These are phyloP conservation scores for Cephonodes hylas DNA, from an alignment of 2,888 invertebrate species.

Conservation along the genomic window DNA sequence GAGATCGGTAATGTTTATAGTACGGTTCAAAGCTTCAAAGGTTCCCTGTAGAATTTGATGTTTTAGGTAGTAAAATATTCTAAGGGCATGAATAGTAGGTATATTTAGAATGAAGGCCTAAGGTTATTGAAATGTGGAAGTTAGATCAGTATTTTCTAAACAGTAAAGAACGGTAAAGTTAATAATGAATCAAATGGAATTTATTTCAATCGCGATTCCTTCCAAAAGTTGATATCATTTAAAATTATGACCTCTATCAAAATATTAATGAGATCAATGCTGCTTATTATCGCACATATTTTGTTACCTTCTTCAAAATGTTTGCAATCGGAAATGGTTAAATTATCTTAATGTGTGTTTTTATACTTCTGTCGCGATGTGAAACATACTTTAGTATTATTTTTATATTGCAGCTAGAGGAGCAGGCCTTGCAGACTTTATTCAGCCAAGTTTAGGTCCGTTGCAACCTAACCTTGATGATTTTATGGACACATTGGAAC, in stretches of 20 bases:
- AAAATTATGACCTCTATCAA: not conserved
- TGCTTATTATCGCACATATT: not conserved
- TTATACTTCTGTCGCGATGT: not conserved
- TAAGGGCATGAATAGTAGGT: no score
- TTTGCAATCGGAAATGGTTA: conserved; percentile 1
- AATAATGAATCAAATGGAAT: not conserved
- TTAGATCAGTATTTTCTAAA: no score
- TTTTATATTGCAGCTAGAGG: conserved; percentile 84
- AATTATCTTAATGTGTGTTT: conserved; percentile 4
- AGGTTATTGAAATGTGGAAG: no score
- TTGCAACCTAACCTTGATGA: conserved; percentile 98
- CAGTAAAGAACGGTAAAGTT: not conserved
- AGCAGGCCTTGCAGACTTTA: conserved; percentile 95
- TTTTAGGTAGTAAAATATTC: no score
- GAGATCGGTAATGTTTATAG: conserved; percentile 89
- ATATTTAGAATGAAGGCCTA: no score
- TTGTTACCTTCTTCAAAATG: not conserved
- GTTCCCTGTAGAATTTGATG: no score
- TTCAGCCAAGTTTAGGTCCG: conserved; percentile 98
- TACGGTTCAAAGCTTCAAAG: not conserved
- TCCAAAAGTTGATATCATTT: not conserved
- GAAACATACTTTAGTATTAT: not conserved
- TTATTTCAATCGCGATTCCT: not conserved
- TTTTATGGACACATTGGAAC: conserved; percentile 95
- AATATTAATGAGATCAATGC: not conserved